Evolutionary conservation across 2,888 invertebrate genomes (phyloP).

Genomic region (Agonopterix heracliana): DNA sequence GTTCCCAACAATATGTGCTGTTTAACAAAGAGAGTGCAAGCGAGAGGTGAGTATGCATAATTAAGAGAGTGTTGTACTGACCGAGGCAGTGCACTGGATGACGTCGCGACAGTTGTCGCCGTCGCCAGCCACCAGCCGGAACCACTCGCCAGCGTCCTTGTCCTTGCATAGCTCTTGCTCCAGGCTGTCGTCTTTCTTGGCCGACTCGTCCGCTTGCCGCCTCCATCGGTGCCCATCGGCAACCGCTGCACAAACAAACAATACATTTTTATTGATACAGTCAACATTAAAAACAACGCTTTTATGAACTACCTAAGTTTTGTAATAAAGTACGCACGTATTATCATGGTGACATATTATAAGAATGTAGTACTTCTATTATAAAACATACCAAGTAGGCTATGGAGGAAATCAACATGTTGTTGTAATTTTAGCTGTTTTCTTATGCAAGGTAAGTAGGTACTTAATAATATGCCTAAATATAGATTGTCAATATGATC

Average conservation of each 20-base stretch:
- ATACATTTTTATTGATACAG: slow-evolving; percentile 1
- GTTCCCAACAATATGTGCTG: too few species aligned
- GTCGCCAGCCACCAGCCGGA: slow-evolving; percentile 91
- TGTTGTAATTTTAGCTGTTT: too few species aligned
- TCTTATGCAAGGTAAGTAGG: too few species aligned
- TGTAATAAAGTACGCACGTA: too few species aligned
- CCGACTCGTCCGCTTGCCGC: slow-evolving; percentile 80
- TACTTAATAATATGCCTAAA: not conserved
- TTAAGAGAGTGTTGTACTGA: slow-evolving; percentile 58
- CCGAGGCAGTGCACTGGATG: slow-evolving; percentile 95
- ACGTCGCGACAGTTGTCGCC: slow-evolving; percentile 96
- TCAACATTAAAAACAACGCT: not conserved
- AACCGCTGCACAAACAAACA: slow-evolving; percentile 44
- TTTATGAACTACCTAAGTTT: not conserved
- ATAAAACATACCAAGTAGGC: not conserved
- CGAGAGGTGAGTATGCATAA: too few species aligned
- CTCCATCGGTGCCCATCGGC: slow-evolving; percentile 75
- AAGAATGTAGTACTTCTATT: not conserved
- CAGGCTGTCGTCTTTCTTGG: slow-evolving; percentile 90
- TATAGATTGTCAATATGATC: not conserved
- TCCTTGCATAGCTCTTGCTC: slow-evolving; percentile 94
- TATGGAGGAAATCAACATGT: too few species aligned
- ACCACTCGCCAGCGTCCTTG: slow-evolving; percentile 97
- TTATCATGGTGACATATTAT: not conserved
- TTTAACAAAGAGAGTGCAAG: too few species aligned